Evolutionary conservation across 2,797 vertebrate species (phyloP).

Genomic region (Hoplostethus atlanticus): DNA sequence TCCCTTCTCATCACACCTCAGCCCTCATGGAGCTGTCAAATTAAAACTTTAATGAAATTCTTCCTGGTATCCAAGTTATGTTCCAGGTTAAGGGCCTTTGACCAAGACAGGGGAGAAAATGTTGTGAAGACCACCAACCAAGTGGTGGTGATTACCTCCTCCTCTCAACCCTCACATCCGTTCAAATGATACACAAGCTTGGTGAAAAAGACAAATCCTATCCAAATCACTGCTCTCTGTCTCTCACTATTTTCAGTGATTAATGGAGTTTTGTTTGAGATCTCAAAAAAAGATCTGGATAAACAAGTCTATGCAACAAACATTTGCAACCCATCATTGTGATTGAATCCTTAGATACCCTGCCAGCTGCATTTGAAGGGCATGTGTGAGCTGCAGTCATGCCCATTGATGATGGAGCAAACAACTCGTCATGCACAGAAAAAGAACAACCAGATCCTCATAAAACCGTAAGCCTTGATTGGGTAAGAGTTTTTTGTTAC

Average conservation of each 20-base stretch:
- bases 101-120: constrained; percentile 3
- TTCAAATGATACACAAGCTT: neutral
- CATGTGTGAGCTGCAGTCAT: constrained; percentile 38
- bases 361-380: constrained; percentile 58
- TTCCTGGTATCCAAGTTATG: neutral
- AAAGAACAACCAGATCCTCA: constrained; percentile 18
- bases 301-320: constrained; percentile 56
- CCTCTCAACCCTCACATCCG: neutral
- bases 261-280: constrained; percentile 27
- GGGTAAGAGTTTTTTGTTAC: neutral
- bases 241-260: constrained; percentile 14
- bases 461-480: neutral
- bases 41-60: constrained; percentile 36
- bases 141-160: neutral
- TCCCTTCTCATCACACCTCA: constrained; percentile 32
- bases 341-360: constrained; percentile 49
- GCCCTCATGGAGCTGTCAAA: neutral
- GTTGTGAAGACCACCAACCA: constrained; percentile 23
- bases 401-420: constrained; percentile 34
- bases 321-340: constrained; percentile 52
- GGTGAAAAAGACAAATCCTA: constrained; percentile 10
- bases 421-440: neutral
- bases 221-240: constrained; percentile 4
- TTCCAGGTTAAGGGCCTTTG: constrained; percentile 15
- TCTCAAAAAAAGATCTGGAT: constrained; percentile 36